These are phyloP conservation scores for Vulpes vulpes DNA, from an alignment of 2,113 vertebrate genomes.

Conservation along the genomic window DNA sequence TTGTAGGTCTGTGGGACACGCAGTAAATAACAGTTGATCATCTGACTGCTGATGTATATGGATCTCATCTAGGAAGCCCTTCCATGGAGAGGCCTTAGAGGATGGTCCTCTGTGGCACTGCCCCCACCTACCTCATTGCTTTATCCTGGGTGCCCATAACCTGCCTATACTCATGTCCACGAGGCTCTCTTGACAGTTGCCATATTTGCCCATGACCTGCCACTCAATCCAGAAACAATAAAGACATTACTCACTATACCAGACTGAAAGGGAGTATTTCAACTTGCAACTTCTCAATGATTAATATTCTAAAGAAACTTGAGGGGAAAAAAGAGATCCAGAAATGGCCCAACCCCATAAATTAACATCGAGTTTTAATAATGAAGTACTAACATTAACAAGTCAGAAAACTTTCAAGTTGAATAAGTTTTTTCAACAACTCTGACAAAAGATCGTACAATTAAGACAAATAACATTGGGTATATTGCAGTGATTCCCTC, in stretches of 20 bases:
- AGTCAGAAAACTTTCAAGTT: slow-evolving; percentile 41
- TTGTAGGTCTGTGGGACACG: not conserved
- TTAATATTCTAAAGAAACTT: slow-evolving; percentile 38
- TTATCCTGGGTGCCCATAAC: not conserved
- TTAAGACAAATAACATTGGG: not conserved
- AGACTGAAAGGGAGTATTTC: not conserved
- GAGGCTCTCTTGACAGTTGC: not conserved
- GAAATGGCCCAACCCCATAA: not conserved
- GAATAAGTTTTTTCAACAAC: slow-evolving; percentile 36
- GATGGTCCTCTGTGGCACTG: not conserved
- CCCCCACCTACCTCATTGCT: not conserved
- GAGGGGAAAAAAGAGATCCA: not conserved
- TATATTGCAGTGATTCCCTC: not conserved
- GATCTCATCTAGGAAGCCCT: slow-evolving; percentile 35
- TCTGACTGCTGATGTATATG: not conserved
- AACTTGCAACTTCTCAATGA: not conserved
- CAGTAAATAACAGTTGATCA: slow-evolving; percentile 46
- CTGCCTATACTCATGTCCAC: not conserved
- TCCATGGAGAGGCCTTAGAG: not conserved
- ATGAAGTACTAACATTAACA: not conserved
- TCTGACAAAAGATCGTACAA: not conserved
- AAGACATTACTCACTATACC: not conserved
- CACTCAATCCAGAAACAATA: slow-evolving; percentile 12
- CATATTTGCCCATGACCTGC: not conserved
- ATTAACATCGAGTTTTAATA: slow-evolving; percentile 40